A percentile compares a stretch with the other conserved stretches of the same genome.
phyloP scores from a whole-genome alignment of 2,797 vertebrate species.

The Gadopsis marmoratus region DNA sequence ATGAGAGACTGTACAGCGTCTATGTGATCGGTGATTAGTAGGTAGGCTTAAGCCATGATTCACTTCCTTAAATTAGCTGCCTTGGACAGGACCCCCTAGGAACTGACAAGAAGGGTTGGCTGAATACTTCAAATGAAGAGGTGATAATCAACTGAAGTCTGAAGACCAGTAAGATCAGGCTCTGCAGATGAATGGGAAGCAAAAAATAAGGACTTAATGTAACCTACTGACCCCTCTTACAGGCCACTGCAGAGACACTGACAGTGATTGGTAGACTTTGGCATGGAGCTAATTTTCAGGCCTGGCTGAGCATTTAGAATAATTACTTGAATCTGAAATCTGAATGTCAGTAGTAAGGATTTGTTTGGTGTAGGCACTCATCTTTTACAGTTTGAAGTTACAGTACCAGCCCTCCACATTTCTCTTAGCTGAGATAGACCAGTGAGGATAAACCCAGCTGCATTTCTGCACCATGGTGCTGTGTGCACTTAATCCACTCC shows the following conservation, averaged over 20 bases:
- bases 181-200: conserved; percentile 6
- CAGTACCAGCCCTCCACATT: conserved; percentile 2
- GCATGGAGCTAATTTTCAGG: conserved; percentile 36
- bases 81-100: conserved; percentile 45
- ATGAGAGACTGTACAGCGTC: conserved; percentile 29
- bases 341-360: conserved; percentile 12
- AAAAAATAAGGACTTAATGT: conserved; percentile 3
- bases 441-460: conserved; percentile 13
- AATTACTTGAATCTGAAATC: conserved; percentile 16
- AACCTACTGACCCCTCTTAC: conserved; percentile 42
- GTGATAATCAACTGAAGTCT: conserved; percentile 61
- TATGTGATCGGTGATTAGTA: conserved; percentile 72
- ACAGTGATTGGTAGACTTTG: conserved; percentile 35
- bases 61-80: conserved; percentile 73
- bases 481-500: conserved; percentile 25
- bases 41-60: conserved; percentile 64
- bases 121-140: conserved; percentile 56
- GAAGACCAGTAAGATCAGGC: conserved; percentile 21
- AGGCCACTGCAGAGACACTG: conserved; percentile 19
- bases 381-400: conserved; percentile 11
- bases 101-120: conserved; percentile 29
- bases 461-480: conserved; percentile 36
- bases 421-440: not conserved
- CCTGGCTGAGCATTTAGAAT: conserved; percentile 24
- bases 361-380: not conserved